These are phyloP conservation scores for Diorhabda carinulata DNA, from an alignment of 1,140 invertebrate species.

Conservation along the genomic window DNA sequence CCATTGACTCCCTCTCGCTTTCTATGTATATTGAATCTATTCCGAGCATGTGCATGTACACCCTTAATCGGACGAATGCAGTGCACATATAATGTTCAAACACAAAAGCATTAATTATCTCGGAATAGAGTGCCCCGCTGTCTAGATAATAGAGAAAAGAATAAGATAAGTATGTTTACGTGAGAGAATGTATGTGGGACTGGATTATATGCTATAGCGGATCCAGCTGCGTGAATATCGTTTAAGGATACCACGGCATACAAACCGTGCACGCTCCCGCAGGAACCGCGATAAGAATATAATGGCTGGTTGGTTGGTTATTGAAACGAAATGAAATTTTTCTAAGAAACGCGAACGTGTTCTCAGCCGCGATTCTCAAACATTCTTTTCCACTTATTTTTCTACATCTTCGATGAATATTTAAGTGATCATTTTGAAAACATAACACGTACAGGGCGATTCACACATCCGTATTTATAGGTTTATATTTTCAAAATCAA, in stretches of 20 bases:
- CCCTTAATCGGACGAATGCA: constrained; percentile 4
- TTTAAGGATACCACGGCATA: constrained; percentile 4
- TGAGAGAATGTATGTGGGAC: constrained; percentile 14
- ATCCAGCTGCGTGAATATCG: constrained; percentile 11
- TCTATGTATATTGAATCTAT: neutral
- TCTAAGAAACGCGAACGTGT: neutral
- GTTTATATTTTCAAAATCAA: too few species aligned
- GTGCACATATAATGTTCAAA: neutral
- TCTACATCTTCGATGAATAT: too few species aligned
- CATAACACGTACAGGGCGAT: too few species aligned
- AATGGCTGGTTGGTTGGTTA: constrained; percentile 1
- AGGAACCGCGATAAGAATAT: constrained; percentile 3
- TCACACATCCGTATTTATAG: too few species aligned
- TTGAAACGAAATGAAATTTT: neutral
- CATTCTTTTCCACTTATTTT: too few species aligned
- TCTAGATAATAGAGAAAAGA: constrained; percentile 15
- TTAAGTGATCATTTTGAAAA: too few species aligned
- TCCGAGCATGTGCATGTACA: neutral
- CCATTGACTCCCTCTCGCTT: neutral
- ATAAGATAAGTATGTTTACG: constrained; percentile 18
- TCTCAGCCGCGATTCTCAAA: too few species aligned
- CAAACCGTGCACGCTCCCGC: constrained; percentile 5
- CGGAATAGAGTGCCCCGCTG: constrained; percentile 9
- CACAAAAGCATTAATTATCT: constrained; percentile 9
- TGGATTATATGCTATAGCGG: constrained; percentile 6